These are phyloP conservation scores for Varanus komodoensis DNA, from an alignment of 2,113 vertebrate species.

Conservation along the genomic window DNA sequence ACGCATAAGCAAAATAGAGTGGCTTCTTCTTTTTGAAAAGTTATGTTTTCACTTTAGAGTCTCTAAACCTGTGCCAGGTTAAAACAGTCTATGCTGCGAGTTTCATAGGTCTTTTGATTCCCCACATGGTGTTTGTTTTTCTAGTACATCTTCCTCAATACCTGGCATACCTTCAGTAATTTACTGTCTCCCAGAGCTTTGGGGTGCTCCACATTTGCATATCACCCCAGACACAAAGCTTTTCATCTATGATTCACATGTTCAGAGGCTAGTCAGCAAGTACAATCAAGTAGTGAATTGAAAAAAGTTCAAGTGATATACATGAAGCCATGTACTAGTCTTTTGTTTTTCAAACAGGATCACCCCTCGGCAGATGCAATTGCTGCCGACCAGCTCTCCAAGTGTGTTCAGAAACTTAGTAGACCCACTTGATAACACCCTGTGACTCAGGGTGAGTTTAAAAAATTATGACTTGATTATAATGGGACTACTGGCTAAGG, in stretches of 20 bases:
- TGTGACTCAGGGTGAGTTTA: background rate
- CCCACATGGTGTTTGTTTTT: background rate
- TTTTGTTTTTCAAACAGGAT: background rate
- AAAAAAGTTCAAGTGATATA: background rate
- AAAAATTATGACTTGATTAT: background rate
- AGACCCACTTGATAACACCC: background rate
- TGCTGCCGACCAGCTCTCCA: background rate
- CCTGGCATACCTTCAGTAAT: background rate
- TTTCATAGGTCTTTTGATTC: background rate
- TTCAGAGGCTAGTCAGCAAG: background rate
- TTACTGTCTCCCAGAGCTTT: background rate
- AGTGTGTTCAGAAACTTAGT: background rate
- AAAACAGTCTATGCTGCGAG: background rate
- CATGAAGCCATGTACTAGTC: background rate
- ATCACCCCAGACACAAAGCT: background rate
- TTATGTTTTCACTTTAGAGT: background rate
- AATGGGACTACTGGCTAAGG: background rate
- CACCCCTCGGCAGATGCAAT: background rate
- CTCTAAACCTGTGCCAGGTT: background rate
- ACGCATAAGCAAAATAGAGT: background rate
- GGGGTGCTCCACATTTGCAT: background rate
- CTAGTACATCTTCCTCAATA: background rate
- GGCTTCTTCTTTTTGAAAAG: background rate
- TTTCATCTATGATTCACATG: background rate
- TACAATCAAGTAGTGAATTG: background rate